These are phyloP conservation scores for Zootermopsis nevadensis DNA, from an alignment of 2,888 invertebrate species.

Conservation along the genomic window DNA sequence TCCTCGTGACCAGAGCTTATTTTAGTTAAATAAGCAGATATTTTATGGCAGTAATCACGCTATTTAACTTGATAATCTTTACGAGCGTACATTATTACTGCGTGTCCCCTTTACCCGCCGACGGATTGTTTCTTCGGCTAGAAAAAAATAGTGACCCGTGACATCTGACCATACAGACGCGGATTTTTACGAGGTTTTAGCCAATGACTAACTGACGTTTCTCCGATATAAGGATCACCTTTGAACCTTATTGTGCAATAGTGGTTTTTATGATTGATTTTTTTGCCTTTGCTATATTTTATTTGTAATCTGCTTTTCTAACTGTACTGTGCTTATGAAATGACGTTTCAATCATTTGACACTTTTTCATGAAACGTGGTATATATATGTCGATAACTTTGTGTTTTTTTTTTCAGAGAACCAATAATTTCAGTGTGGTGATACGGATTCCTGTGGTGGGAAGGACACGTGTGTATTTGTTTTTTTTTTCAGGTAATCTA, in stretches of 20 bases:
- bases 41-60: background rate
- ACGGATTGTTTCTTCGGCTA: background rate
- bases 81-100: background rate
- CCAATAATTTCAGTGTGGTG: too few species aligned
- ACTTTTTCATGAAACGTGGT: too few species aligned
- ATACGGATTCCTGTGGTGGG: too few species aligned
- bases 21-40: background rate
- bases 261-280: background rate
- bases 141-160: background rate
- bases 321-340: too few species aligned
- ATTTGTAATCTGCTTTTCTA: background rate
- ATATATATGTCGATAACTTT: too few species aligned
- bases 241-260: background rate
- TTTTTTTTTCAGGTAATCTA: too few species aligned
- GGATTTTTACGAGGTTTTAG: background rate
- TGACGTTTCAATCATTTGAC: too few species aligned
- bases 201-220: background rate
- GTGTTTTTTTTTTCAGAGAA: too few species aligned
- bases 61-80: too few species aligned
- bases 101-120: background rate
- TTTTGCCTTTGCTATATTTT: background rate
- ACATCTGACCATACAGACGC: background rate
- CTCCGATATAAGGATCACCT: background rate
- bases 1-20: too few species aligned
- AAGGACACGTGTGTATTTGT: too few species aligned